Evolutionary conservation across 2,888 invertebrate species (phyloP), one percentile per base, ranked within the genome.

Genomic region (Drosophila acutilabella): DNA sequence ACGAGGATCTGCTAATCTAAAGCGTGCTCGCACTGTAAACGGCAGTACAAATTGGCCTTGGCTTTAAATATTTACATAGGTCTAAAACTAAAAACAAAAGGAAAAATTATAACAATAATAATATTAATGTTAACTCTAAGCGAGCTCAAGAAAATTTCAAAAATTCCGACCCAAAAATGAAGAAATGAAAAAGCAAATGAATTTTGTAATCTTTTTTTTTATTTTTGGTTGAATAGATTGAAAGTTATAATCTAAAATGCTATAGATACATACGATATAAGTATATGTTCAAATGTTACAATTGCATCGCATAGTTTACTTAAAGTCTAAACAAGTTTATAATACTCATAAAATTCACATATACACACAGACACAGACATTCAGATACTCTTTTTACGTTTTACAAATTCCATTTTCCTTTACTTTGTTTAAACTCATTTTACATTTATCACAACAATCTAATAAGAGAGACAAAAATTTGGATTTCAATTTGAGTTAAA

Each of bases 1-100:
- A 97, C 93, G 96, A 97, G 91, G 97, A 97, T 93, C 93, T 97
- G 69, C 95, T 96, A 92, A 94, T 96, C 85, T 95, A 93, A 92
- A 64, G 48, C 2, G 56, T 67, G 61, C 58, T 45, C 66, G 42
- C 54, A 66, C 62, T 71, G 50, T 54, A 44, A 84, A 75, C 81
- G 75, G 87, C 87, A 84, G 83, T 84, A 88, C 89, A 84, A 84
- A 84, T 86, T 88, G 66, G 84, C 81, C 78, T 77, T 88, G 89
- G 83, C 89, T 88, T 86, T 88, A 84, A 83, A 83, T 71, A 78
- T 61, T 76, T 52, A 45, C 44, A 54, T 57, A 64, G 42, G 13
- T 48, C 45, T 48, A 66, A 74, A 53, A 53, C 23, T n/a, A n/a
- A n/a, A n/a, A n/a, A n/a, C n/a, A n/a, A n/a, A n/a, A n/a, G n/a